phyloP scores from a whole-genome alignment of 2,113 vertebrate species.

The Hepsetus odoe region DNA sequence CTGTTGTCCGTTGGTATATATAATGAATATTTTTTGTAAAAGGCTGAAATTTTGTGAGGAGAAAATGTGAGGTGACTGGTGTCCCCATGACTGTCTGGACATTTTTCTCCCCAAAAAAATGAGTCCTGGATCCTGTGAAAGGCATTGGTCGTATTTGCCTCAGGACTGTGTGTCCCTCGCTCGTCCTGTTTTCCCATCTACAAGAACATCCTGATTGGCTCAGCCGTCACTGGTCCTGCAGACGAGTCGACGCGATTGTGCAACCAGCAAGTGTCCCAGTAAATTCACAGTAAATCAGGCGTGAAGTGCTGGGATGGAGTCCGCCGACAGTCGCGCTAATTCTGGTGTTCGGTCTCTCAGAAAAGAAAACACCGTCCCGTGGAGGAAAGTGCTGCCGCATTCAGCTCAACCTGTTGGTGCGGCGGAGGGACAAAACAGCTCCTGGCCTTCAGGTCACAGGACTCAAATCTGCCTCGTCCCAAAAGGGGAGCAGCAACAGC shows the following conservation, averaged over 20 bases:
- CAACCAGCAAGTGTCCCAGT: slow-evolving; percentile 41
- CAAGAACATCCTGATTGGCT: slow-evolving; percentile 41
- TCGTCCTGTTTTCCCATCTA: not conserved
- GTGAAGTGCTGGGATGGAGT: slow-evolving; percentile 23
- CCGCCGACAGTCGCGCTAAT: slow-evolving; percentile 28
- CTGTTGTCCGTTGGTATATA: no score
- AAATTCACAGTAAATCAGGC: slow-evolving; percentile 1
- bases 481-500: slow-evolving; percentile 79
- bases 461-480: slow-evolving; percentile 72
- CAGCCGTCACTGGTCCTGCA: slow-evolving; percentile 3
- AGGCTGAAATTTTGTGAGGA: no score
- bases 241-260: slow-evolving; percentile 2
- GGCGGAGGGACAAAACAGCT: slow-evolving; percentile 54
- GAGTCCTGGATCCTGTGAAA: no score
- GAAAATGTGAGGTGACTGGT: no score
- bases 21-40: no score
- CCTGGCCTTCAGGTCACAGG: slow-evolving; percentile 70
- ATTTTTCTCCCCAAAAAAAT: no score
- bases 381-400: slow-evolving; percentile 58
- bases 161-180: no score
- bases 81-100: no score
- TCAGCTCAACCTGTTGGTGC: slow-evolving; percentile 58
- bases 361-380: slow-evolving; percentile 67
- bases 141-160: no score
- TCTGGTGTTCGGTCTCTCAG: slow-evolving; percentile 46